Percentiles rank a stretch among this genome's conserved stretches.
phyloP scores from a whole-genome alignment of 2,888 invertebrate genomes.

The Heliconius sara region DNA sequence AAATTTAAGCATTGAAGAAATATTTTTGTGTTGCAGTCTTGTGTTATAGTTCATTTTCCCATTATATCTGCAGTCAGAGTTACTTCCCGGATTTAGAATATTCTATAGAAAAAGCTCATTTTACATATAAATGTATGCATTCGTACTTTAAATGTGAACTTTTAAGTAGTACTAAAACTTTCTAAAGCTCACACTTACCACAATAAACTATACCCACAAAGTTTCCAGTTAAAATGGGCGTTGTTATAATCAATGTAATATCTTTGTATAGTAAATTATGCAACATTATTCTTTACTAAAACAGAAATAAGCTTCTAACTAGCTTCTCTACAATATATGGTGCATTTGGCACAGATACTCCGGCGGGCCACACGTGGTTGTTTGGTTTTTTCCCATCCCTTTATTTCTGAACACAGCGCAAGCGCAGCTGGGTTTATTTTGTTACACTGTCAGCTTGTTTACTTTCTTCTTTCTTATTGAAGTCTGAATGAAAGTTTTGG shows the following conservation, averaged over 20 bases:
- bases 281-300: background rate
- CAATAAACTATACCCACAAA: background rate
- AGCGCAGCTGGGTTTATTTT: constrained; percentile 63
- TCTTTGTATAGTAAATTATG: constrained; percentile 12
- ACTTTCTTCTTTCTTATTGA: constrained; percentile 30
- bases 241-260: constrained; percentile 1
- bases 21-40: too few species aligned
- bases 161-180: background rate
- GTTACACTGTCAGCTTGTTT: constrained; percentile 49
- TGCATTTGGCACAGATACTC: constrained; percentile 34
- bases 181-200: background rate
- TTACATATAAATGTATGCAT: background rate
- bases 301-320: constrained; percentile 18
- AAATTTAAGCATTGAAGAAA: too few species aligned
- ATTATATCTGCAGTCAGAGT: too few species aligned
- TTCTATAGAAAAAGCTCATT: background rate
- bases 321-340: background rate
- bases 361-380: constrained; percentile 57
- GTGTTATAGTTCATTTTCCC: too few species aligned
- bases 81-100: too few species aligned
- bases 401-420: constrained; percentile 61
- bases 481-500: constrained; percentile 5
- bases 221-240: background rate
- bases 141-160: background rate
- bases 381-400: constrained; percentile 57